These are phyloP conservation scores for Psophia crepitans DNA, from an alignment of 2,113 vertebrate genomes.

Conservation along the genomic window DNA sequence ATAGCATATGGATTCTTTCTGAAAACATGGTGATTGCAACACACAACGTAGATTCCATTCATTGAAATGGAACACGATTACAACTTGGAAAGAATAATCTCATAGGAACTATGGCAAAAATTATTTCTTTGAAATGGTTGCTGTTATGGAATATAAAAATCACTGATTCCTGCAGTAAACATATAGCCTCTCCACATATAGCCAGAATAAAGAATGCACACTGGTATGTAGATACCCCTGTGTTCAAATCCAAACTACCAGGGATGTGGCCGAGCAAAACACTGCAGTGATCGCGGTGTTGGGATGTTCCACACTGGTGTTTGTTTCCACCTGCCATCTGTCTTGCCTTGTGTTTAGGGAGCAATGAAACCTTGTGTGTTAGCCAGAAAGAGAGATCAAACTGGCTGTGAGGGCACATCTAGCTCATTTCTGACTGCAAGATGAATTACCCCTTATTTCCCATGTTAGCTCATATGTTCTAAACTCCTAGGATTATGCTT, in stretches of 20 bases:
- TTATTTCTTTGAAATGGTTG: background rate
- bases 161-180: background rate
- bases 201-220: background rate
- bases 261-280: background rate
- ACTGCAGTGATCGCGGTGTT: accelerated
- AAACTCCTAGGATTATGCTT: background rate
- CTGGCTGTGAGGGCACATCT: background rate
- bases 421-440: background rate
- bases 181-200: background rate
- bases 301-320: background rate
- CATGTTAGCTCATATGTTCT: background rate
- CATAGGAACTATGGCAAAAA: background rate
- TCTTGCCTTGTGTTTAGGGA: background rate
- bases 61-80: background rate
- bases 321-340: background rate
- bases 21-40: background rate
- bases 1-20: background rate
- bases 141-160: background rate
- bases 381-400: background rate
- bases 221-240: background rate
- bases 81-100: background rate
- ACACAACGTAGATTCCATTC: background rate
- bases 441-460: background rate
- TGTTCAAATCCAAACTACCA: background rate
- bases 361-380: background rate